A percentile compares a stretch with the other conserved stretches of the same genome.
phyloP scores from a whole-genome alignment of 2,113 vertebrate species.

The Scomber scombrus region DNA sequence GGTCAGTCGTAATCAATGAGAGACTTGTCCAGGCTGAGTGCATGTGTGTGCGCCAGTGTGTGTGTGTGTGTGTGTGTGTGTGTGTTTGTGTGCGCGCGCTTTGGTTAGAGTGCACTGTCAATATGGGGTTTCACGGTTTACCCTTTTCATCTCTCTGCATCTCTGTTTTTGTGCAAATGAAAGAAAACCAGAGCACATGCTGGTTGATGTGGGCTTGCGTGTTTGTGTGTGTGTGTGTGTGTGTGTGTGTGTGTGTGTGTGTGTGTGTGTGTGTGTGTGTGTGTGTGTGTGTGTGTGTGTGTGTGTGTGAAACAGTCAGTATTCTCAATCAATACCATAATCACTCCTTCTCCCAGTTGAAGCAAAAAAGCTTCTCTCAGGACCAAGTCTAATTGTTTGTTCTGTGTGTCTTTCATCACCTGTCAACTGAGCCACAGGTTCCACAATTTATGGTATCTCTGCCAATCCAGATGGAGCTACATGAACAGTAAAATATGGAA shows the following conservation, averaged over 20 bases:
- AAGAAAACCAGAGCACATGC: slow-evolving; percentile 6
- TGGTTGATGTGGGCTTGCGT: no score
- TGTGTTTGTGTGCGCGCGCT: background rate
- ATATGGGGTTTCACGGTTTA: background rate
- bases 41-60: background rate
- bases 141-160: background rate
- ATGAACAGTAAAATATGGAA: slow-evolving; percentile 31
- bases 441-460: slow-evolving; percentile 10
- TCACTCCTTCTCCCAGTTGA: slow-evolving; percentile 60
- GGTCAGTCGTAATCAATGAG: slow-evolving; percentile 66
- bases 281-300: background rate
- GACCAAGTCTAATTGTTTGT: slow-evolving; percentile 61
- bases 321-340: slow-evolving; percentile 70
- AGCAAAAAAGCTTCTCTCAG: slow-evolving; percentile 21
- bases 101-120: background rate
- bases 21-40: slow-evolving; percentile 44
- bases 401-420: slow-evolving; percentile 70
- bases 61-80: background rate
- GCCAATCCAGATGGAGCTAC: slow-evolving; percentile 12
- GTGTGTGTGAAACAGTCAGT: slow-evolving; percentile 22
- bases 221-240: background rate
- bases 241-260: background rate
- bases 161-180: background rate
- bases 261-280: background rate
- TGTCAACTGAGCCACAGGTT: slow-evolving; percentile 43